Percentiles rank a stretch among this genome's conserved stretches.
phyloP scores from a whole-genome alignment of 2,888 invertebrate genomes.

The Caenorhabditis sp. region DNA sequence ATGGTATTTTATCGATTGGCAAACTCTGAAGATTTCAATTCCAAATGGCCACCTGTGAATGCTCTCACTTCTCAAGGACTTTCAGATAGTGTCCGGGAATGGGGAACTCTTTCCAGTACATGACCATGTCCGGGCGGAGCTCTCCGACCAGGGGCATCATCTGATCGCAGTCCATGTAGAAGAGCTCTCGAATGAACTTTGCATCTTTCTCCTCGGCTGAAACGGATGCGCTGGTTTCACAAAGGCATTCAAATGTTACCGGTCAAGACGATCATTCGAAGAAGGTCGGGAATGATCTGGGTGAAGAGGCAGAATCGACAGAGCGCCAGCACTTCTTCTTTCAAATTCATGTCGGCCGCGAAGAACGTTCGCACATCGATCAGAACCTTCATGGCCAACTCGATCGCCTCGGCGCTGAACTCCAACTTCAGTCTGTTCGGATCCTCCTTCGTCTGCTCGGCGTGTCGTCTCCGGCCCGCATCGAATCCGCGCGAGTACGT shows the following conservation, averaged over 20 bases:
- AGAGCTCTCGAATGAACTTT: not conserved
- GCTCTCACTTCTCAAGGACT: not conserved
- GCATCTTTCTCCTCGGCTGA: not conserved
- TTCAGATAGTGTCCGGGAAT: not conserved
- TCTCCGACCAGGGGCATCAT: not conserved
- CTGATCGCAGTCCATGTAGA: not conserved
- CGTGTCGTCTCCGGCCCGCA: not conserved
- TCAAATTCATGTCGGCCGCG: not conserved
- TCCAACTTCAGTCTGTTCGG: not conserved
- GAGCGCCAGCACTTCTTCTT: conserved; percentile 8
- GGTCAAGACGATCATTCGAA: conserved; percentile 6
- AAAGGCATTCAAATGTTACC: no score
- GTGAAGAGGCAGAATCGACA: not conserved
- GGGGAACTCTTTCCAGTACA: not conserved
- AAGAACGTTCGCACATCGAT: conserved; percentile 4
- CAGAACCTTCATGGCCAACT: not conserved
- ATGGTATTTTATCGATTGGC: no score
- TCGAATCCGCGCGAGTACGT: conserved; percentile 5
- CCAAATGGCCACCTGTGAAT: no score
- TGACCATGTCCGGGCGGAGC: not conserved
- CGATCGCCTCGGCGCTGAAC: not conserved
- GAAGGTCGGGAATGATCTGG: not conserved
- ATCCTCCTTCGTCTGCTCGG: not conserved
- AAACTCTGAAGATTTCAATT: no score
- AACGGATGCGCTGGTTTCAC: no score